Conservation (phyloP, 2,888 invertebrate genomes). For the Nomada hirtipes region DNA sequence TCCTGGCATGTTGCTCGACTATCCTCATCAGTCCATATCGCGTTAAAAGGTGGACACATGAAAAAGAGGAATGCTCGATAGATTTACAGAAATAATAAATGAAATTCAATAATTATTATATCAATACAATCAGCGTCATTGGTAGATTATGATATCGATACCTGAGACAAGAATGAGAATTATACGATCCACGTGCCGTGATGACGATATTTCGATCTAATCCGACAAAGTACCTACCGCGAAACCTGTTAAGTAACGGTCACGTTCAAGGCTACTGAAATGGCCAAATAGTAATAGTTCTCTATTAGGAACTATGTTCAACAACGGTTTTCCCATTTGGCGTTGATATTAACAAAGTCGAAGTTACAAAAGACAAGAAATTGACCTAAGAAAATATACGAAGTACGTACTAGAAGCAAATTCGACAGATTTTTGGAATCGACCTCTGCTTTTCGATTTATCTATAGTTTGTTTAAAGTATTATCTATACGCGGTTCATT, state of each 20-base stretch:
- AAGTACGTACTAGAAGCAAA: background rate
- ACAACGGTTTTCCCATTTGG: background rate
- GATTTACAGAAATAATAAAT: background rate
- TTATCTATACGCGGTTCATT: background rate
- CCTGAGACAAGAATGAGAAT: background rate
- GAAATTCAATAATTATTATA: slow-evolving; percentile 7
- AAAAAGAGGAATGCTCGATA: background rate
- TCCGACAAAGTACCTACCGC: slow-evolving; percentile 18
- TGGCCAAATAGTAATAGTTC: background rate
- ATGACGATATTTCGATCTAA: slow-evolving; percentile 15
- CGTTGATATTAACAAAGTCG: too few species aligned
- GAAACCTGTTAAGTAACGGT: slow-evolving; percentile 52
- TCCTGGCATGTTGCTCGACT: slow-evolving; percentile 79
- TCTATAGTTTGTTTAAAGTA: background rate
- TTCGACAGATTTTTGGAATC: background rate
- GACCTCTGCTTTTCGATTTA: background rate
- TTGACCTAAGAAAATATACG: background rate
- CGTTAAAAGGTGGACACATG: background rate
- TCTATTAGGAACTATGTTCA: background rate
- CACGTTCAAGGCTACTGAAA: background rate
- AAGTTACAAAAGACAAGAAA: too few species aligned
- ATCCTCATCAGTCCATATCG: slow-evolving; percentile 16
- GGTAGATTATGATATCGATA: background rate
- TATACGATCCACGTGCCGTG: background rate
- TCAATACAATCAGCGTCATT: background rate